Base-by-base conservation (phyloP, 2,113 vertebrate species). In the Neolamprologus devosi region DNA sequence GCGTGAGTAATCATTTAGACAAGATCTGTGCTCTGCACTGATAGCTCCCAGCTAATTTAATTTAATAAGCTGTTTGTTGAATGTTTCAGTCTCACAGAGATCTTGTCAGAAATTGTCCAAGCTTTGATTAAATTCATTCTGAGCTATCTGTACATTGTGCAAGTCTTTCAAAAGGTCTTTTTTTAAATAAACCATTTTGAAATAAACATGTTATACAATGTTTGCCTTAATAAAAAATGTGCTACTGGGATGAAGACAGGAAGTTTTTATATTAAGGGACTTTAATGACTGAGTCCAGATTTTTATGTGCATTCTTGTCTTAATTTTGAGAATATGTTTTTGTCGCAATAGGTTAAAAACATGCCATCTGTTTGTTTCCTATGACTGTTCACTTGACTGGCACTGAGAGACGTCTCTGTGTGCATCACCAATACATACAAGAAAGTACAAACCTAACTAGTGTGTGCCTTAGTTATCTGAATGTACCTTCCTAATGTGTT, bases 391-490 rank as follows among this genome's bases (percentile, higher is more conserved):
- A 75, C 58, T 8, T 28, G 35, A n/a, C 28, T 80, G 75, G 30
- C 28, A 79, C 82, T 54, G 37, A 82, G 49, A 35, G 42, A 79
- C 68, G 60, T 68, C 11, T 70, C 49, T 82, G 21, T 85, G n/a
- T 88, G 42, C 21, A 57, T 84, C 60, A 82, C 21, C 10, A 16
- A 54, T 89, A 47, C 80, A 37, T 82, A 54, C 14, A 80, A 88
- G 49, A 85, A 58, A 88, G 37, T 40, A 82, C 85, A 86, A 87
- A 42, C 47, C n/a, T 82, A 92, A 91, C 85, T 85, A 47, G 53
- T 89, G 51, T 92, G 92, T 95, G 93, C 93, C 94, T 95, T 95
- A 65, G 70, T 83, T 82, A 57, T 89, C 8, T 91, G 85, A 94
- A 91, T 93, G 83, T 82, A 79, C 57, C 65, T 78, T 79, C 21